These are phyloP conservation scores for Protomyctophum bolini DNA, from an alignment of 2,113 vertebrate genomes.

Conservation along the genomic window DNA sequence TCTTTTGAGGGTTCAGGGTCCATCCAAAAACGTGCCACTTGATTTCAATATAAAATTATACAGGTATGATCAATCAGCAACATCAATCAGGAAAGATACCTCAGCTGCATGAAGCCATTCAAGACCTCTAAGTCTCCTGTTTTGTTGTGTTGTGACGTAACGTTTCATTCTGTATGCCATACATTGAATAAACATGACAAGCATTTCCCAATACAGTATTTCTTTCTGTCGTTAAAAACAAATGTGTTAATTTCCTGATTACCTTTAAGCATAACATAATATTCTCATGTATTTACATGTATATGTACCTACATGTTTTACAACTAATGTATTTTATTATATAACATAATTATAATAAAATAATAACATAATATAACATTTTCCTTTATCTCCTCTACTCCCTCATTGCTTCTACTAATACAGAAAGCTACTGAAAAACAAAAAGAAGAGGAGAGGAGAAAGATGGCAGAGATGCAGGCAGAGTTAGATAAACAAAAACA, in stretches of 20 bases:
- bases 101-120: slow-evolving; percentile 62
- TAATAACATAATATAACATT: slow-evolving; percentile 31
- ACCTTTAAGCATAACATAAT: slow-evolving; percentile 29
- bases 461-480: slow-evolving; percentile 91
- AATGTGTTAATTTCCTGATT: slow-evolving; percentile 17
- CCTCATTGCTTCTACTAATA: slow-evolving; percentile 76
- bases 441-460: slow-evolving; percentile 90
- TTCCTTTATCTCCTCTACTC: slow-evolving; percentile 63
- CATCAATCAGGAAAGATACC: slow-evolving; percentile 16
- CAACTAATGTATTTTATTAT: slow-evolving; percentile 21
- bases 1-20: neutral
- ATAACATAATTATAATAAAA: slow-evolving; percentile 39
- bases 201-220: slow-evolving; percentile 46
- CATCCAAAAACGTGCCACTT: neutral
- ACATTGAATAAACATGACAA: slow-evolving; percentile 49
- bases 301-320: slow-evolving; percentile 52
- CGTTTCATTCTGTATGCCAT: slow-evolving; percentile 66
- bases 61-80: neutral
- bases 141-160: slow-evolving; percentile 71
- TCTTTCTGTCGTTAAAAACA: slow-evolving; percentile 6
- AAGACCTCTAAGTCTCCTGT: slow-evolving; percentile 44
- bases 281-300: slow-evolving; percentile 54
- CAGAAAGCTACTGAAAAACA: slow-evolving; percentile 93
- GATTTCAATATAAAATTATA: neutral
- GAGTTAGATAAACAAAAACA: slow-evolving; percentile 93